phyloP scores from a whole-genome alignment of 2,113 vertebrate species.

The Ictalurus furcatus region DNA sequence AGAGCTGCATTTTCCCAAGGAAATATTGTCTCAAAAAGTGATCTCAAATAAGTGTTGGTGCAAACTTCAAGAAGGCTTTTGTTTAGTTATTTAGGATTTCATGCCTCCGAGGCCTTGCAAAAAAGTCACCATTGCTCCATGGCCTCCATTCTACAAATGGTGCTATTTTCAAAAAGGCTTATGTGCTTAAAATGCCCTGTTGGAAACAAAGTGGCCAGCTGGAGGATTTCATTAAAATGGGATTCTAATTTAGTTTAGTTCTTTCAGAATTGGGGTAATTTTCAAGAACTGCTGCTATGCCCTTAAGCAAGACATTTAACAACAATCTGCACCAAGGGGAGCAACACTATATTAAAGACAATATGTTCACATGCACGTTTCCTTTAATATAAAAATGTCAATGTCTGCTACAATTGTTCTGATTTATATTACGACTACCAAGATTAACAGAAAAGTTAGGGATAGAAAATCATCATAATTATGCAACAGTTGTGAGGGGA shows the following conservation, averaged over 20 bases:
- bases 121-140: neutral
- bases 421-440: neutral
- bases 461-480: neutral
- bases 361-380: conserved; percentile 8
- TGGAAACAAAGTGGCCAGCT: conserved; percentile 28
- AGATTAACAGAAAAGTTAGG: neutral
- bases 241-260: conserved; percentile 22
- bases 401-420: neutral
- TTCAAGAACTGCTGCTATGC: neutral
- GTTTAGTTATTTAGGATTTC: conserved; percentile 13
- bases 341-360: neutral
- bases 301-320: conserved; percentile 10
- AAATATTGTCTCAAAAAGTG: neutral
- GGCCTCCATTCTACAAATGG: neutral
- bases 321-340: conserved; percentile 6
- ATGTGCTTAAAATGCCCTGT: conserved; percentile 10
- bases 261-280: conserved; percentile 12
- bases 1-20: neutral
- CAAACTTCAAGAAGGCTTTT: neutral
- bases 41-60: neutral
- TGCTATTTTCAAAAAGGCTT: conserved; percentile 15
- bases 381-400: neutral
- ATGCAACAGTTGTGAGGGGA: neutral
- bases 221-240: conserved; percentile 27
- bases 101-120: neutral